A percentile compares a stretch with the other conserved stretches of the same genome.
Evolutionary conservation across 1,140 invertebrate species (phyloP).

Genomic region (Lysiphlebus fabarum): DNA sequence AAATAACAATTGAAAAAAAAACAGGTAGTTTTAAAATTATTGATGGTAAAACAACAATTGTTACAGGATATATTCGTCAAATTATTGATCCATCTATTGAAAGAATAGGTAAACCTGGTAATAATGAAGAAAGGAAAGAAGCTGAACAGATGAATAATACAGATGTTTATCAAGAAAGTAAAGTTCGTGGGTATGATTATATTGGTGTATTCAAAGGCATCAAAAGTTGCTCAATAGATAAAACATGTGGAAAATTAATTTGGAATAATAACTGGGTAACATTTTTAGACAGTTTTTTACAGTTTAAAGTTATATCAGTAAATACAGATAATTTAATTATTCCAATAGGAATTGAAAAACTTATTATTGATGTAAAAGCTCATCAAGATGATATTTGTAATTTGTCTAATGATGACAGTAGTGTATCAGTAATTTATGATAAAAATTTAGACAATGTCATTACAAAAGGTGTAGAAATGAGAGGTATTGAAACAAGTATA

Average conservation of each 20-base stretch:
- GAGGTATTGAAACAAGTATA: conserved; percentile 85
- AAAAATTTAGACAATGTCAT: conserved; percentile 69
- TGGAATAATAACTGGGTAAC: conserved; percentile 92
- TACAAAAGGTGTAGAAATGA: conserved; percentile 83
- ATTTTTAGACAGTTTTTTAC: conserved; percentile 92
- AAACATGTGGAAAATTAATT: conserved; percentile 63
- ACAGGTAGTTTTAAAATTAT: conserved; percentile 86
- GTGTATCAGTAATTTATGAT: too few relatives aligned
- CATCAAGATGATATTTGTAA: conserved; percentile 58
- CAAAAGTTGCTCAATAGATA: conserved; percentile 64
- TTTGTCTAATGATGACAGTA: conserved; percentile 35
- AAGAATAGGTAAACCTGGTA: conserved; percentile 37
- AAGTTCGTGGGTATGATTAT: conserved; percentile 93
- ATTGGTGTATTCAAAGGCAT: conserved; percentile 82
- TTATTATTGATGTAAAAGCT: conserved; percentile 75
- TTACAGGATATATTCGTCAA: too few relatives aligned
- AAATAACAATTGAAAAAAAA: conserved; percentile 83
- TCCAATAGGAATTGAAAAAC: conserved; percentile 80
- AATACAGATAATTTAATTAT: conserved; percentile 76
- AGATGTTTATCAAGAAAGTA: conserved; percentile 92
- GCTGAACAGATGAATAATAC: conserved; percentile 27
- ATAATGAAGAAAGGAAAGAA: conserved; percentile 61
- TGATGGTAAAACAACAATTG: too few relatives aligned
- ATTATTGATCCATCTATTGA: conserved; percentile 31
- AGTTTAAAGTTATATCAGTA: conserved; percentile 79